These are phyloP conservation scores for Melanchra persicariae DNA, from an alignment of 2,888 invertebrate genomes.

Conservation along the genomic window DNA sequence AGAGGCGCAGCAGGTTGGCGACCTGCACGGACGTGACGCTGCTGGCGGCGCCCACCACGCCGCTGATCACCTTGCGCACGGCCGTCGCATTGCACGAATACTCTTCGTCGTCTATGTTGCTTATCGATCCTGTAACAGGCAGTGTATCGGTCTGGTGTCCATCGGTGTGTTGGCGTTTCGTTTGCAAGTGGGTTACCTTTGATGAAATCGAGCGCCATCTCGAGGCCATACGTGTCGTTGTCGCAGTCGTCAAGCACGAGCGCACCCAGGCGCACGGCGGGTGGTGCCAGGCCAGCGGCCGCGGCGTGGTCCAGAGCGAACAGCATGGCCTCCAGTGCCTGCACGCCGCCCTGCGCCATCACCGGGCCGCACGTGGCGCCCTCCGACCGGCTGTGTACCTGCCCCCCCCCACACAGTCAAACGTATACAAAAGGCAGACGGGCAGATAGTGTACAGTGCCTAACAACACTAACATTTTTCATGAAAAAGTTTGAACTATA, in stretches of 20 bases:
- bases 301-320: slow-evolving; percentile 95
- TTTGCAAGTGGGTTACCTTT: slow-evolving; percentile 91
- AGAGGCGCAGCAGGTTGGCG: slow-evolving; percentile 95
- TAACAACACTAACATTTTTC: too few relatives aligned
- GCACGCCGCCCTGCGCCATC: slow-evolving; percentile 97
- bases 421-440: too few relatives aligned
- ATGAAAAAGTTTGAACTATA: too few relatives aligned
- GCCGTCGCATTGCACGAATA: slow-evolving; percentile 95
- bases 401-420: slow-evolving; percentile 12
- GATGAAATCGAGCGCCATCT: slow-evolving; percentile 98
- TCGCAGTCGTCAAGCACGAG: slow-evolving; percentile 98
- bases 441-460: too few relatives aligned
- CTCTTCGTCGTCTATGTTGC: slow-evolving; percentile 97
- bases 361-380: slow-evolving; percentile 95
- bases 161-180: background rate
- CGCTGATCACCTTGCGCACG: slow-evolving; percentile 85
- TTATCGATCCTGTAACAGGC: slow-evolving; percentile 94
- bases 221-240: slow-evolving; percentile 97
- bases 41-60: slow-evolving; percentile 91
- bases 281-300: slow-evolving; percentile 91
- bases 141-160: background rate
- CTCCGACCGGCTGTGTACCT: slow-evolving; percentile 95
- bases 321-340: slow-evolving; percentile 97
- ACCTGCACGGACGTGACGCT: slow-evolving; percentile 99
- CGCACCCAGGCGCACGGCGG: slow-evolving; percentile 94